phyloP scores from a whole-genome alignment of 2,113 vertebrate genomes.

The Lichenostomus cassidix region DNA sequence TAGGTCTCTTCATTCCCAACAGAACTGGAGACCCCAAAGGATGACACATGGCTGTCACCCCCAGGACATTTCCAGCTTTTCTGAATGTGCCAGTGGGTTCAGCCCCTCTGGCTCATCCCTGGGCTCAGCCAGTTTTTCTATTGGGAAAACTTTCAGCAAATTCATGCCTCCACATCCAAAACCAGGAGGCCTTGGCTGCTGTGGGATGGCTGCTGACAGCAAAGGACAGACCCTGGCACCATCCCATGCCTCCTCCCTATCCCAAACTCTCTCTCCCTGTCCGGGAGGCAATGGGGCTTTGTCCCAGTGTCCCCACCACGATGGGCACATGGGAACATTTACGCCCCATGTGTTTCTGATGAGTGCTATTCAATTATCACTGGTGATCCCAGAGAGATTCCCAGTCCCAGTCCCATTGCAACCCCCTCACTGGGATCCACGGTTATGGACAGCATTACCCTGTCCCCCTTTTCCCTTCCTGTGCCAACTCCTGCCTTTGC shows the following conservation, averaged over 20 bases:
- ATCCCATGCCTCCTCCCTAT: background rate
- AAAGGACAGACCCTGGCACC: background rate
- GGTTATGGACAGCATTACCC: fast-evolving
- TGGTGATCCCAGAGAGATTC: background rate
- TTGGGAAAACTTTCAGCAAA: background rate
- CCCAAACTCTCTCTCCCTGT: background rate
- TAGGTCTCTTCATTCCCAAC: background rate
- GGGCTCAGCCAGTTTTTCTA: background rate
- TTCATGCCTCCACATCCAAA: fast-evolving
- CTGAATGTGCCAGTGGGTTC: too few relatives aligned
- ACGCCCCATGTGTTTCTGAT: fast-evolving
- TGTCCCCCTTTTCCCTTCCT: background rate
- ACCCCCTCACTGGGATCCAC: fast-evolving
- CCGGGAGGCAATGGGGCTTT: fast-evolving
- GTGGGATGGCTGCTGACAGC: background rate
- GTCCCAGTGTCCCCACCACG: fast-evolving
- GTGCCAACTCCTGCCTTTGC: background rate
- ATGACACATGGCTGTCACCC: fast-evolving
- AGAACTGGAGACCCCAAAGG: background rate
- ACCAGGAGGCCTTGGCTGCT: background rate
- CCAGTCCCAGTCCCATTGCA: background rate
- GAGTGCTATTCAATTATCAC: background rate
- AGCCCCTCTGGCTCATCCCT: background rate
- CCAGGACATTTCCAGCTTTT: background rate
- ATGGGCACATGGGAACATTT: background rate